Evolutionary conservation across 2,888 invertebrate species (phyloP), one percentile per base, ranked within the genome.

Genomic region (Agrotis clavis): DNA sequence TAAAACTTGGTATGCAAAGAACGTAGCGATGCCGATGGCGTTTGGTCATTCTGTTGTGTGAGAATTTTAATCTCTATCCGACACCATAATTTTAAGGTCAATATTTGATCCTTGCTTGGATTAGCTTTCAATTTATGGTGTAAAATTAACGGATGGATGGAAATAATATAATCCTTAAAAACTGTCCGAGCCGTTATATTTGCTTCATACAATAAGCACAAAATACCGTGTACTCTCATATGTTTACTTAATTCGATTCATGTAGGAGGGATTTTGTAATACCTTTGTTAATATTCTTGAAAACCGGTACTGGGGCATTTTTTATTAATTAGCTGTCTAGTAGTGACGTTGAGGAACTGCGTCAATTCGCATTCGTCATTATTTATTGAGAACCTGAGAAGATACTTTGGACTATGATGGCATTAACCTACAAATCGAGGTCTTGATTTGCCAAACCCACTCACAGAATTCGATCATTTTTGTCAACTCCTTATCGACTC

Each of bases 351-450:
- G 53, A 61, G 48, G 50, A 66, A 47, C 68, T 69, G 53, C 72
- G 72, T 73, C 75, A 86, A 80, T 80, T 41, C 9, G 63, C 70
- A 79, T 78, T 75, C 48, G 60, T 74, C 67, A 70, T 21, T 60
- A 45, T 80, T 76, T 74, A 72, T 56, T 69, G 59, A 60, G 79
- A 77, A 81, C 54, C 71, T 48, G 5, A 19, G 21, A 21, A 41
- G 11, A 41, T 45, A 79, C 79, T 78, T 72, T 82, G 82, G 7
- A 71, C 82, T 56, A 18, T 77, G 78, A 79, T 68, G 67, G 53
- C 48, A 71, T 47, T 61, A 53, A 77, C 67, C 56, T 14, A 41
- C 47, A 48, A 47, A 57, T 60, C 54, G 47, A 25, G 25, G 35
- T 35, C 25, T 62, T 47, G 21, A n/a, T 19, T 57, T 19, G 13